Evolutionary conservation across 2,797 vertebrate genomes (phyloP), one percentile per base, ranked within the genome.

Genomic region (Delichon dasypus): DNA sequence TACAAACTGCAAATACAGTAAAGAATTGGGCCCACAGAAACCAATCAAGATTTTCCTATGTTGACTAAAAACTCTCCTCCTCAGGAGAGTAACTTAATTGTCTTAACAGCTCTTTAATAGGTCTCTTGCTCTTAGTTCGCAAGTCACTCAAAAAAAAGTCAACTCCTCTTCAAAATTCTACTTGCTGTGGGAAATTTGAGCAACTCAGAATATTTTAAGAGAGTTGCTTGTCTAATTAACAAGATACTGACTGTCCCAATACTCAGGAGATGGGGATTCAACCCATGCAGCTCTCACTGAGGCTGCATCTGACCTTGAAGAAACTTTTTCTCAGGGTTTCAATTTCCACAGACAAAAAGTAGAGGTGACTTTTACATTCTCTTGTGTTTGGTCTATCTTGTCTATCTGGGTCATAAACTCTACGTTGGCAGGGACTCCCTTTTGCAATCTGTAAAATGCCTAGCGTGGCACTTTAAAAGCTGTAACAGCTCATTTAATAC

Each of bases 351-450:
- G 66, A 60, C n/a, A 55, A 45, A 92, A 88, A 79, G 45, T 29
- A 64, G 83, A 92, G 93, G 80, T 90, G 84, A 82, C 61, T 79
- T 74, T 93, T 82, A 32, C 75, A 32, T 94, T 82, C 61, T 47
- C 71, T 74, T 4, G 1, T 3, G 0, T 57, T 87, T 68, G n/a
- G 57, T n/a, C 64, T 83, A 14, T 74, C 61, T 85, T 79, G 30
- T 58, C 67, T 90, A 36, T 47, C 72, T 94, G 85, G 60, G 53
- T 94, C 83, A 92, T 85, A 94, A 96, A 85, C 26, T 68, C 57
- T 34, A 0, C 25, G 32, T 82, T 90, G 55, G 34, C 60, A 79
- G 27, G 36, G 73, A 84, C 45, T 91, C 66, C 40, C 32, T 67
- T 48, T 86, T 53, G 36, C 66, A 90, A 67, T 88, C 84, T 85